Evolutionary conservation across 2,888 invertebrate species (phyloP), one percentile per base, ranked within the genome.

Genomic region (Eristalinus sepulchralis): DNA sequence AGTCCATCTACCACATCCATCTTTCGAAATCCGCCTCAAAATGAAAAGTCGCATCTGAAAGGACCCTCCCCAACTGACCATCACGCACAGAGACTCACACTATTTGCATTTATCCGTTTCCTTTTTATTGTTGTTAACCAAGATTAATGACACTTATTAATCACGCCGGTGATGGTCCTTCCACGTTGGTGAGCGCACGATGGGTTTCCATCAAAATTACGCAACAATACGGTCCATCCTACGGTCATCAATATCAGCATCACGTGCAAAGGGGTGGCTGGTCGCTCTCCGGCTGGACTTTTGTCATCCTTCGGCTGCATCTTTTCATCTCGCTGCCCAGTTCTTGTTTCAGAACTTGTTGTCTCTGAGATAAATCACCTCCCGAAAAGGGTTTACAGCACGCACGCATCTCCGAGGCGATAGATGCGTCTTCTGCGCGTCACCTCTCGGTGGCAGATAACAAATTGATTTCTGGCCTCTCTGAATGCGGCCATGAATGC

Each of bases 171-270:
- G 22, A 70, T 70, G 33, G 47, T 76, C 71, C 76, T 84, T 84
- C 76, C 85, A 82, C 85, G 82, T 85, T 82, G 82, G 60, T 77
- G 60, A 64, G 31, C 76, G 68, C 24, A 2, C 11, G 67, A 76
- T 27, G 36, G 47, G 20, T 68, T 83, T 72, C 27, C 59, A 72
- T 81, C 67, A 81, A 79, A 76, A 85, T 63, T 77, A 73, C 82
- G 82, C 81, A 80, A 72, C 72, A 81, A 68, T 71, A 77, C 39
- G 78, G 78, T 83, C 82, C 82, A 82, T 77, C 72, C 59, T 39
- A 47, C 76, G 82, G 85, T 82, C 85, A 85, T 85, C 85, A 85
- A 77, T 82, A 85, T n/a, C n/a, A 77, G 72, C 81, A 85, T 84
- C 80, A 55, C 27, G 34, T 22, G 22, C 20, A 71, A 76, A 75